These are phyloP conservation scores for Marisa cornuarietis DNA, from an alignment of 1,140 invertebrate species.

Conservation along the genomic window DNA sequence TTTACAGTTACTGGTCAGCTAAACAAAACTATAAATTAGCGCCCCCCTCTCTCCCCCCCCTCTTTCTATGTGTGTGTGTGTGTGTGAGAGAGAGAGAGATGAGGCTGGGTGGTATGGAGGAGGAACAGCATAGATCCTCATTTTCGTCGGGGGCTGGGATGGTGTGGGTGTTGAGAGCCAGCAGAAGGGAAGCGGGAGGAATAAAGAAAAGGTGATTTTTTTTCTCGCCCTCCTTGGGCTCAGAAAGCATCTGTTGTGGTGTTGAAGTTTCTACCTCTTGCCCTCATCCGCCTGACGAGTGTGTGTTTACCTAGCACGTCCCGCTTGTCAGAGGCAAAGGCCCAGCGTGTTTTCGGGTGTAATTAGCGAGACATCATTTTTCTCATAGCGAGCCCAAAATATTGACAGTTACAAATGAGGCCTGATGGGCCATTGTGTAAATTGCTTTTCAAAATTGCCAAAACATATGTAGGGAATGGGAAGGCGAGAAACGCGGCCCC, in stretches of 20 bases:
- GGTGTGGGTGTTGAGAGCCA: neutral
- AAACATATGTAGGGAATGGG: conserved; percentile 23
- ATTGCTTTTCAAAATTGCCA: conserved; percentile 24
- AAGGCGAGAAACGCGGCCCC: neutral
- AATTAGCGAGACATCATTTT: conserved; percentile 27
- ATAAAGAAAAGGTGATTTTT: neutral
- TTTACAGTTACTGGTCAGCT: too few species aligned
- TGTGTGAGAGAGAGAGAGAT: neutral
- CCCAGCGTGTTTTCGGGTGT: conserved; percentile 17
- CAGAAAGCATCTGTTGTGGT: conserved; percentile 7
- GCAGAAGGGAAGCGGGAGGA: neutral
- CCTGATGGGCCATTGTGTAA: conserved; percentile 27
- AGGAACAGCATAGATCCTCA: neutral
- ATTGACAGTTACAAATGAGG: conserved; percentile 28
- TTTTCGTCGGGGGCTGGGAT: too few species aligned
- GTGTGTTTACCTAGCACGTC: conserved; percentile 15
- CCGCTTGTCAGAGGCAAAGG: conserved; percentile 5
- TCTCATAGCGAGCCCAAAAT: conserved; percentile 23
- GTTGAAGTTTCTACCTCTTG: neutral
- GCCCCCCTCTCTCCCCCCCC: neutral
- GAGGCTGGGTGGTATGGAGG: neutral
- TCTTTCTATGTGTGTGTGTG: neutral
- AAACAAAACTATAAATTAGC: too few species aligned
- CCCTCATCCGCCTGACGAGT: conserved; percentile 3
- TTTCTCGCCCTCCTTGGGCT: neutral